Evolutionary conservation across 2,888 invertebrate species (phyloP).

Genomic region (Agonopterix alstromeriana): DNA sequence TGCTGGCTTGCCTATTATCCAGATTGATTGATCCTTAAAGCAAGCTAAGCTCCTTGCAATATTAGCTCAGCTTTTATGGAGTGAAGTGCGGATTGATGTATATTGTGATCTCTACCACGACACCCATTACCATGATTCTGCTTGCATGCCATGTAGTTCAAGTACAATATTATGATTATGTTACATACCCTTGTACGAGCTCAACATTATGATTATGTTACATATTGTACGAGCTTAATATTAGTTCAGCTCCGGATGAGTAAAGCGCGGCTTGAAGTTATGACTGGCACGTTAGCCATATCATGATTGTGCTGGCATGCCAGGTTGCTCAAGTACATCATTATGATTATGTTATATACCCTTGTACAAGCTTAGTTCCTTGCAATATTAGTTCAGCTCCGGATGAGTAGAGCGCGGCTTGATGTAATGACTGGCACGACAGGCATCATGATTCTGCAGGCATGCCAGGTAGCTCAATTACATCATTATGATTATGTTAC

Average conservation of each 20-base stretch:
- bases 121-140: neutral
- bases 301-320: too few species aligned
- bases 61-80: neutral
- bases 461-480: constrained; percentile 19
- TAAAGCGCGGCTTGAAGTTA: neutral
- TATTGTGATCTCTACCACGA: neutral
- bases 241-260: neutral
- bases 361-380: constrained; percentile 80
- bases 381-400: constrained; percentile 87
- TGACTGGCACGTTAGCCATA: too few species aligned
- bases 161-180: too few species aligned
- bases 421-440: constrained; percentile 84
- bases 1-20: too few species aligned
- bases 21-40: neutral
- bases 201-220: too few species aligned
- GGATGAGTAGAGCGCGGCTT: constrained; percentile 84
- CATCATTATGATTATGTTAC: constrained; percentile 67
- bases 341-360: constrained; percentile 69
- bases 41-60: neutral
- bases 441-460: constrained; percentile 76
- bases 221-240: too few species aligned
- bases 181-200: too few species aligned
- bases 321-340: constrained; percentile 49
- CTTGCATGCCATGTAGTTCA: too few species aligned
- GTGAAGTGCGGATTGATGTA: neutral